Evolutionary conservation across 2,113 vertebrate species (phyloP), one percentile per base, ranked within the genome.

Genomic region (Sander lucioperca): DNA sequence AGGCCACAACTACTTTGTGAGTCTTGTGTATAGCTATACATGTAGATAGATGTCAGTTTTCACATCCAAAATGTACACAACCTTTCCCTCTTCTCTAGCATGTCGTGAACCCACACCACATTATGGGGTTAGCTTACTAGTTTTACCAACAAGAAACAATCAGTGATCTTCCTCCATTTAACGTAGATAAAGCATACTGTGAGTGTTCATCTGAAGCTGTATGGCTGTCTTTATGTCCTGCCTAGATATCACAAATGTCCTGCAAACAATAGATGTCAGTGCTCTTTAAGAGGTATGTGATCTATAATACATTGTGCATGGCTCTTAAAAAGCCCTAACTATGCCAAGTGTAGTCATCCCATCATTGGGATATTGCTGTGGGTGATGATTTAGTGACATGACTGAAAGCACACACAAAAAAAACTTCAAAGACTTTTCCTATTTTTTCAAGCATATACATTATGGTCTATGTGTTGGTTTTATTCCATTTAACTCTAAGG

Each of bases 301-400:
- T 73, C 7, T 27, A 59, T 8, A 74, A 43, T 23, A 70, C 53
- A 62, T 70, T 63, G 83, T 88, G 91, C 88, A 90, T 90, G 86
- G 87, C 63, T 36, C 39, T 23, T n/a, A 39, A 63, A 72, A 36
- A 54, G n/a, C 25, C 30, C 14, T 25, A 67, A 82, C 50, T 68
- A 57, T 84, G 43, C 48, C 70, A 80, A 74, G 45, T 62, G 10
- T 45, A 53, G n/a, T 69, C 56, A 77, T 82, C 56, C 5, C 12
- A 50, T 83, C 8, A 47, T 18, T 75, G 50, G 4, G 62, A 30
- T 65, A 12, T 58, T 56, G 39, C 68, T 75, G 63, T 83, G 53
- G 14, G 36, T 74, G 30, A 68, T 74, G 3, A 63, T 79, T 66
- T 61, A 53, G 27, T 70, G 74, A 82, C 30, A 30, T 70, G 74